Conservation (phyloP, 2,113 vertebrate genomes). For the Microcebus griseorufus region DNA sequence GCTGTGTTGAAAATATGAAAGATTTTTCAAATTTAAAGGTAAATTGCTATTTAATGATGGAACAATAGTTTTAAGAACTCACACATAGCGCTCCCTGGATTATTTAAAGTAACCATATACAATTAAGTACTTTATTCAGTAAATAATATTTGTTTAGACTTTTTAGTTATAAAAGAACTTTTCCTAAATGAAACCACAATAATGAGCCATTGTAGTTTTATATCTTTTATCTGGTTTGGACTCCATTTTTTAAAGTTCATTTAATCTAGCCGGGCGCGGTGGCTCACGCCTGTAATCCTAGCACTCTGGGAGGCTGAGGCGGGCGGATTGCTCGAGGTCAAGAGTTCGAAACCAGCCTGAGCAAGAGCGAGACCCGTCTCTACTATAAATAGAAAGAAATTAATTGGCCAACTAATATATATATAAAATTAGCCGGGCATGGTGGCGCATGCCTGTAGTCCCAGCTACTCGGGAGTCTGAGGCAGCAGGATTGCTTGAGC, state of each 20-base stretch:
- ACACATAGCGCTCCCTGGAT: neutral
- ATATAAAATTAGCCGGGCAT: too few relatives aligned
- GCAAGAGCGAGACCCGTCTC: too few relatives aligned
- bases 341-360: too few relatives aligned
- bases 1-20: neutral
- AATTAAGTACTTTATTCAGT: neutral
- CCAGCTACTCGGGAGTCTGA: too few relatives aligned
- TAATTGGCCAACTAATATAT: too few relatives aligned
- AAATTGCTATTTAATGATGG: neutral
- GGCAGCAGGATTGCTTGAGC: too few relatives aligned
- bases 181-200: neutral
- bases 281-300: too few relatives aligned
- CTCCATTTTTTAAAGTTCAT: neutral
- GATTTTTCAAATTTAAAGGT: conserved; percentile 4
- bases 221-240: conserved; percentile 14
- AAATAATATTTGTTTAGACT: neutral
- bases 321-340: too few relatives aligned
- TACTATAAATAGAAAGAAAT: too few relatives aligned
- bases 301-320: too few relatives aligned
- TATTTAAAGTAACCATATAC: neutral
- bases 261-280: too few relatives aligned
- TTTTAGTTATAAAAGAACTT: neutral
- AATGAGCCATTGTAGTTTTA: neutral
- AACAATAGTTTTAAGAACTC: neutral
- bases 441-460: too few relatives aligned